phyloP scores from a whole-genome alignment of 2,113 vertebrate species.

The Malurus melanocephalus region DNA sequence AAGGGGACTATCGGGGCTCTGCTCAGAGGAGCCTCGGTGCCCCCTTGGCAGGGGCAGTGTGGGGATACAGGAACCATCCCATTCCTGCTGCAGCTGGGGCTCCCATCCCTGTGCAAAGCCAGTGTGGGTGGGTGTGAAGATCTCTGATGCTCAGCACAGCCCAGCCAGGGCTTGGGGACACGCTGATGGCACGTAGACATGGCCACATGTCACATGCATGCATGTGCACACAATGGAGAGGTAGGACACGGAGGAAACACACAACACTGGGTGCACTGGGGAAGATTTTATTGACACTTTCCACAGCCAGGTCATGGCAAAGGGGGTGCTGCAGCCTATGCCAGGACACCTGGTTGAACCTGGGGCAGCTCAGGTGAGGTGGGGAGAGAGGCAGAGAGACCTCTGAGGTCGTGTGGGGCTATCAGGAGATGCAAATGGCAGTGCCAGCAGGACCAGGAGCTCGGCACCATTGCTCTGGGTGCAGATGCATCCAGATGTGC shows the following conservation, averaged over 20 bases:
- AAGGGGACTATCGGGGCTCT: not conserved
- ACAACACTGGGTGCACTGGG: not conserved
- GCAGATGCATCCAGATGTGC: not conserved
- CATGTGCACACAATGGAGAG: not conserved
- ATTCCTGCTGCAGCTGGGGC: not conserved
- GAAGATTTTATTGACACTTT: constrained; percentile 26
- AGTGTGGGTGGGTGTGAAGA: too few species aligned
- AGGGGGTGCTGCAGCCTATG: not conserved
- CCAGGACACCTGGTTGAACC: not conserved
- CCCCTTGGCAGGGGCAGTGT: not conserved
- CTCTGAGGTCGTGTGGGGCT: not conserved
- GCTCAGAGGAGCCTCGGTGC: not conserved
- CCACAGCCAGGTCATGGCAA: not conserved
- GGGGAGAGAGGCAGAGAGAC: not conserved
- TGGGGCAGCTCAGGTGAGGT: not conserved
- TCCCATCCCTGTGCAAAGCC: rapidly evolving
- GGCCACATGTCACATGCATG: not conserved
- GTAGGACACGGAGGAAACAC: not conserved
- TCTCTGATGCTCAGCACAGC: not conserved
- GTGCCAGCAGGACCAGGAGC: not conserved
- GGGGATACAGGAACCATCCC: rapidly evolving
- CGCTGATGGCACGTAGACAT: rapidly evolving
- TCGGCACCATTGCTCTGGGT: not conserved
- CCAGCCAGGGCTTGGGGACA: rapidly evolving
- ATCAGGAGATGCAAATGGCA: rapidly evolving